Evolutionary conservation across 35 echinoderm and acorn worm species (phyloP).

Genomic region (Strongylocentrotus purpuratus): DNA sequence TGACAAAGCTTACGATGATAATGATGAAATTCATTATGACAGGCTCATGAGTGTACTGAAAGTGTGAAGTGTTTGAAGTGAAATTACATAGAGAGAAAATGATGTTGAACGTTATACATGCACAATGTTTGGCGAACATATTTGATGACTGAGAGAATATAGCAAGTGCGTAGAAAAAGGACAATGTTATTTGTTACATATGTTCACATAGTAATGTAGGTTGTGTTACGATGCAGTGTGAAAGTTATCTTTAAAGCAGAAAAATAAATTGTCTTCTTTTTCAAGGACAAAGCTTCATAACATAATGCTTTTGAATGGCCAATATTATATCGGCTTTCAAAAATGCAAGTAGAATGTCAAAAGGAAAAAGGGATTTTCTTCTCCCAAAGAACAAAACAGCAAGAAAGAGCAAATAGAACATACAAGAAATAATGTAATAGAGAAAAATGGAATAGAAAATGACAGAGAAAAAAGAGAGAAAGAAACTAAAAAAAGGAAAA

Average conservation of each 20-base stretch:
- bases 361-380: neutral
- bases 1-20: neutral
- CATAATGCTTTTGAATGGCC: conserved; percentile 2
- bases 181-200: neutral
- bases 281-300: conserved; percentile 11
- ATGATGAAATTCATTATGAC: neutral
- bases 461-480: neutral
- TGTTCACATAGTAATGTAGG: neutral
- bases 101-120: neutral
- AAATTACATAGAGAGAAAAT: neutral
- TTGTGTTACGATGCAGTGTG: neutral
- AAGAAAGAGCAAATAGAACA: neutral
- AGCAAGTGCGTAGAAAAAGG: neutral
- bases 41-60: neutral
- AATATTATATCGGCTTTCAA: neutral
- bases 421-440: neutral
- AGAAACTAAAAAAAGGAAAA: neutral
- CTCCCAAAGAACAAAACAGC: neutral
- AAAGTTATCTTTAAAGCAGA: neutral
- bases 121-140: neutral
- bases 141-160: neutral
- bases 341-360: conserved; percentile 1
- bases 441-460: neutral
- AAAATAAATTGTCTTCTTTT: conserved; percentile 19
- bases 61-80: neutral